A percentile compares a stretch with the other conserved stretches of the same genome.
Evolutionary conservation across 2,797 vertebrate species (phyloP).

Genomic region (Brachyalestes nurse): DNA sequence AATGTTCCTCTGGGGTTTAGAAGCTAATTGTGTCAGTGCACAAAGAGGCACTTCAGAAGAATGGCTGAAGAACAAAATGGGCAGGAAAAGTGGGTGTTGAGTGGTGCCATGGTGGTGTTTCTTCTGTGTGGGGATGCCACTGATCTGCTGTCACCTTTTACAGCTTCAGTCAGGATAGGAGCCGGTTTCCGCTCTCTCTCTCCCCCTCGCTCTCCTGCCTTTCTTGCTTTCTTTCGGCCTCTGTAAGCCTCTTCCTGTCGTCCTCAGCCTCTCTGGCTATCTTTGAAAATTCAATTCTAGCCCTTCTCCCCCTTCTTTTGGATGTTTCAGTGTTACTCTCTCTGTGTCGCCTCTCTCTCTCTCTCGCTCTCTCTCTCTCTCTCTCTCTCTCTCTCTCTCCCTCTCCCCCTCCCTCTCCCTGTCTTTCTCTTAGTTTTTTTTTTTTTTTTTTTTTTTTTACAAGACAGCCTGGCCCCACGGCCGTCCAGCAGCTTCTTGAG

Average conservation of each 20-base stretch:
- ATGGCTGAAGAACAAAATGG: conserved; percentile 44
- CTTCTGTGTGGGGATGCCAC: conserved; percentile 43
- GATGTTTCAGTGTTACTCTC: background rate
- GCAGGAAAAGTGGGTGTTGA: conserved; percentile 28
- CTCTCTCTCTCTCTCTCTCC: background rate
- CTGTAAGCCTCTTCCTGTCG: conserved; percentile 10
- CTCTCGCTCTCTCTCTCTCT: conserved; percentile 3
- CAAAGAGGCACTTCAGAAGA: conserved; percentile 58
- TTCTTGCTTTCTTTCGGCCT: background rate
- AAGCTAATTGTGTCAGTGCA: conserved; percentile 57
- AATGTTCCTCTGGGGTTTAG: conserved; percentile 52
- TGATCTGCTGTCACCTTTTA: conserved; percentile 44
- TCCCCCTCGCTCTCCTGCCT: background rate
- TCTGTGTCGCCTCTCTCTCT: conserved; percentile 17
- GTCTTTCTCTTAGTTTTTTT: background rate
- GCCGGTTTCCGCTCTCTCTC: conserved; percentile 15
- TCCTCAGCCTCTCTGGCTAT: conserved; percentile 15
- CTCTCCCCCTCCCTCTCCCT: background rate
- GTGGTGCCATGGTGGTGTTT: conserved; percentile 34
- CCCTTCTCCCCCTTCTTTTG: background rate
- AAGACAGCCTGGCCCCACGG: conserved; percentile 65
- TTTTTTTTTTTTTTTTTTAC: conserved; percentile 60
- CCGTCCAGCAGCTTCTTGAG: conserved; percentile 88
- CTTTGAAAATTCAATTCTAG: conserved; percentile 12
- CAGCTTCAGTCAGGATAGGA: conserved; percentile 39